Evolutionary conservation across 2,797 vertebrate genomes (phyloP), one percentile per base, ranked within the genome.

Genomic region (Sphenopsis melanotis): DNA sequence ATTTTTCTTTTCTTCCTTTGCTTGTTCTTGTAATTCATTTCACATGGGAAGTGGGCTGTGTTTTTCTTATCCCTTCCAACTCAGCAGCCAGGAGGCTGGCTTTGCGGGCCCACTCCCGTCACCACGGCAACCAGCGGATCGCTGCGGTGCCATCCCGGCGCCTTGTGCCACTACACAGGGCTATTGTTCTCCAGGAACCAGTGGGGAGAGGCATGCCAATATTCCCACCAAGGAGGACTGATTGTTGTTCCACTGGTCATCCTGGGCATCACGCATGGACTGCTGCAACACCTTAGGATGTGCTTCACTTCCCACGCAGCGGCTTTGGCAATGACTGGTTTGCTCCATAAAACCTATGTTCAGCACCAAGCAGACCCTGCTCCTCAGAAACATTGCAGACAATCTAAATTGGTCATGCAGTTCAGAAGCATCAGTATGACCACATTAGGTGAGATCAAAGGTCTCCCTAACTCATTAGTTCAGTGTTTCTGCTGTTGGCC

Each of bases 51-150:
- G 97, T 97, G 95, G 97, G 97, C 95, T 97, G 97, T 97, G 92
- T 98, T 98, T 98, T 96, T 96, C 97, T 96, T 96, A 93, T 97
- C 91, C 97, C 95, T 98, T 98, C 97, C 97, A 97, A 97, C 97
- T 97, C 98, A 95, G 97, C 97, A 97, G 96, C 96, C 96, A 83
- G 96, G 94, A 74, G 95, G 96, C 96, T 97, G 96, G 96, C 96
- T 97, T 97, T 80, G 91, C n/a, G 4, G 97, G 97, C 97, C 98
- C 96, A 97, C 95, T 97, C 90, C 76, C 9, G 93, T 98, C 97
- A 78, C 98, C 97, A 96, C 27, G 94, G 96, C 93, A 98, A 98
- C 98, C 90, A 97, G 92, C 86, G 16, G 91, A 97, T 96, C 14
- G 13, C 94, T 95, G 92, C 78, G 94, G 96, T 89, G 85, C 52